Evolutionary conservation across 1,140 invertebrate species (phyloP), one percentile per base, ranked within the genome.

Genomic region (Nymphalis io): DNA sequence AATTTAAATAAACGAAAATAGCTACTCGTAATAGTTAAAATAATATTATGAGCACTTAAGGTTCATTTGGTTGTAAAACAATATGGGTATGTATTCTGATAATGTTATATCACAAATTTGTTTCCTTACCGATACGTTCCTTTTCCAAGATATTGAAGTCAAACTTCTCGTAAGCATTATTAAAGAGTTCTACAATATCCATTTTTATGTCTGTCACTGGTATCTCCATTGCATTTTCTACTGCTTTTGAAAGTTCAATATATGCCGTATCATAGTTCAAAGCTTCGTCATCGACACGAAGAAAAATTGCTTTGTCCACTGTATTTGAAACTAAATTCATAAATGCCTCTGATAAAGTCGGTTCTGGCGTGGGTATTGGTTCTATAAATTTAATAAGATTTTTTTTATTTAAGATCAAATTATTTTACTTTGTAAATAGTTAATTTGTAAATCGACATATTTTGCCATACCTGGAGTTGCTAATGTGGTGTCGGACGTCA

Each of bases 141-240:
- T 87, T 89, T 60, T 85, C 87, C 51, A 80, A 75, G 13, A 90
- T 87, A 68, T 83, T 65, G 13, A 82, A 39, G 44, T 91, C 86
- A 62, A 91, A 91, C 62, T 81, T 63, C 44, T 76, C 74, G 51
- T 86, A 91, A 2, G 89, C 81, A 13, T 79, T 80, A 13, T 65
- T 75, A 23, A 81, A 80, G 3, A 91, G 59, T 15, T 81, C 70
- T 3, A 81, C 82, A 48, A 91, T 91, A 44, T 91, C 89, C 53
- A 78, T 71, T 51, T 72, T 78, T 18, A 91, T 84, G 15, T 85
- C 88, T 6, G 77, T 77, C 0, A 91, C 88, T 3, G 89, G 85
- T 48, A 90, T 80, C 61, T 91, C 89, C 88, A 91, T 91, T 1
- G 88, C 85, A 60, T 76, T 70, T 64, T 91, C 89, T 0, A 90